phyloP scores from a whole-genome alignment of 2,113 vertebrate genomes.

The Pipa parva region DNA sequence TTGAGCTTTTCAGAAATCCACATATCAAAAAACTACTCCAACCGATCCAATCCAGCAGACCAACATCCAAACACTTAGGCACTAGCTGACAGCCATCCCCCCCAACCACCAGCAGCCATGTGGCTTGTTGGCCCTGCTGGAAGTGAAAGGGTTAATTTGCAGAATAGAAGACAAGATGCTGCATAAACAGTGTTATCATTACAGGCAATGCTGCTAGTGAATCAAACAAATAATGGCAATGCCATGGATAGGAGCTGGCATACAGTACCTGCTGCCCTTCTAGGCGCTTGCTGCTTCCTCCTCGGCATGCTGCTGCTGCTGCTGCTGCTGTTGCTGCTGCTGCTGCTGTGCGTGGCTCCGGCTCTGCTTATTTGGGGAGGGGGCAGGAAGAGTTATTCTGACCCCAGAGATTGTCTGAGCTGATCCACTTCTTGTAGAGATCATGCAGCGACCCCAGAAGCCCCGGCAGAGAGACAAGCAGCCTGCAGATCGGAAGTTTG shows the following conservation, averaged over 20 bases:
- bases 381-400: conserved; percentile 63
- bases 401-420: conserved; percentile 73
- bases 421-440: conserved; percentile 63
- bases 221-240: conserved; percentile 18
- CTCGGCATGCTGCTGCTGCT: conserved; percentile 83
- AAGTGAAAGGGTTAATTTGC: conserved; percentile 11
- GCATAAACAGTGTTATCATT: background rate
- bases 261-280: conserved; percentile 90
- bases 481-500: conserved; percentile 62
- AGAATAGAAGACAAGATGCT: conserved; percentile 32
- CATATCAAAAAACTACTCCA: too few relatives aligned
- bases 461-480: conserved; percentile 44
- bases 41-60: too few relatives aligned
- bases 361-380: conserved; percentile 43
- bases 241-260: conserved; percentile 44
- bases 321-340: conserved; percentile 38
- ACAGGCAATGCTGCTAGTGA: conserved; percentile 4
- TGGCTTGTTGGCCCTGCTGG: conserved; percentile 9
- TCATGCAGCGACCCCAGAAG: conserved; percentile 28
- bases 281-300: conserved; percentile 97
- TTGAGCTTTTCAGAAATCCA: too few relatives aligned
- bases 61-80: background rate
- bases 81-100: background rate
- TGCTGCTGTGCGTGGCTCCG: conserved; percentile 40
- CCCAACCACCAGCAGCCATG: background rate